Conservation (phyloP, 2,113 vertebrate genomes). For the Aphyosemion australe region DNA sequence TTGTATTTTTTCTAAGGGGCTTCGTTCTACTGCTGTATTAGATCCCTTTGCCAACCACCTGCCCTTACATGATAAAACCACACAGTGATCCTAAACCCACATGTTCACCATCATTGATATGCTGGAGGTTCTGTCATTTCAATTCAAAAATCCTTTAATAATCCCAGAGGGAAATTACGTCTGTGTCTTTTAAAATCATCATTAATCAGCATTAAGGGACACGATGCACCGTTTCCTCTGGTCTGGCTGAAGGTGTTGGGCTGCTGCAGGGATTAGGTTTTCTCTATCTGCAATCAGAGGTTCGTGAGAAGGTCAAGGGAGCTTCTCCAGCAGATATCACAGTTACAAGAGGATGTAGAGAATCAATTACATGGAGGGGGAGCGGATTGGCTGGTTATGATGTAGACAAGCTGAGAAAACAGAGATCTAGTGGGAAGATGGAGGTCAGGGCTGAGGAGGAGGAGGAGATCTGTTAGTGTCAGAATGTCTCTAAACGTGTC, state of each 20-base stretch:
- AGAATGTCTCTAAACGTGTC: too few species aligned
- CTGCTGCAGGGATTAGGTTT: slow-evolving; percentile 7
- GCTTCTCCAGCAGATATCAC: slow-evolving; percentile 4
- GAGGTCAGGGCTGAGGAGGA: slow-evolving; percentile 11
- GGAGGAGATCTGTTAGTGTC: too few species aligned
- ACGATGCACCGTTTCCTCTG: background rate
- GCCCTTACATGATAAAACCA: too few species aligned
- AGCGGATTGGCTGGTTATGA: slow-evolving; percentile 13
- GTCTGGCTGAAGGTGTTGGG: background rate
- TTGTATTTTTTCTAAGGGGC: too few species aligned
- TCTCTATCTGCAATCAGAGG: slow-evolving; percentile 9
- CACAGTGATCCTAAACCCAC: too few species aligned
- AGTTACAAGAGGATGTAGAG: slow-evolving; percentile 30
- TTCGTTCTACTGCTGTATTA: too few species aligned
- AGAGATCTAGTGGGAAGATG: slow-evolving; percentile 12
- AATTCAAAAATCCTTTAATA: too few species aligned
- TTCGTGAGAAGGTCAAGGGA: slow-evolving; percentile 20
- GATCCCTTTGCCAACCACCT: too few species aligned
- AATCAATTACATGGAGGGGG: slow-evolving; percentile 45
- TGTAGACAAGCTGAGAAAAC: slow-evolving; percentile 11
- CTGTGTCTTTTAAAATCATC: background rate
- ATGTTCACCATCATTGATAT: too few species aligned
- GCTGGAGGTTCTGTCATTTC: too few species aligned
- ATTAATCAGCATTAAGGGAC: background rate
- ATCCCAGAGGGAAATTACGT: too few species aligned